phyloP scores from a whole-genome alignment of 2,797 vertebrate genomes.

The Coracias cyanogaster region DNA sequence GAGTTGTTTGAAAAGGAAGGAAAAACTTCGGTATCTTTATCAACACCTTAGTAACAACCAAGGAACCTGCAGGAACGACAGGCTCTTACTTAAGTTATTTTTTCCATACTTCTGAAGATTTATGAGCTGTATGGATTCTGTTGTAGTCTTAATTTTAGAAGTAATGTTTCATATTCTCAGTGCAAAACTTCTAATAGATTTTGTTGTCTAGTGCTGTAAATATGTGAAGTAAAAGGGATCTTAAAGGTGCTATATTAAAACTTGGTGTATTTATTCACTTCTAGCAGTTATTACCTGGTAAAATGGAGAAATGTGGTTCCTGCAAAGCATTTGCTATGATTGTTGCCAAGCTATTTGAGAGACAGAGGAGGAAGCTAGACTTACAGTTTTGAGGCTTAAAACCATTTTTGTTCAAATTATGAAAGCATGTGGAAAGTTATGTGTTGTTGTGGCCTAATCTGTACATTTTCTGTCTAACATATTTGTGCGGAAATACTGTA shows the following conservation, averaged over 20 bases:
- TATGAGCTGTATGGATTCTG: background rate
- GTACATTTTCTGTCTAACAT: background rate
- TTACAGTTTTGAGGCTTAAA: background rate
- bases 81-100: background rate
- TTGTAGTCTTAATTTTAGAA: background rate
- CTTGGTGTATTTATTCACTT: background rate
- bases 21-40: background rate
- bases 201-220: background rate
- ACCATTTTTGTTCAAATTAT: background rate
- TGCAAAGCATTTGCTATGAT: background rate
- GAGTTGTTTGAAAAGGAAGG: background rate
- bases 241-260: background rate
- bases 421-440: background rate
- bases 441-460: background rate
- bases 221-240: background rate
- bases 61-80: background rate
- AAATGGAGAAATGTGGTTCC: background rate
- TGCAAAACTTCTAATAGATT: background rate
- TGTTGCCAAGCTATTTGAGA: background rate
- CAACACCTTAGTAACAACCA: background rate
- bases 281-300: background rate
- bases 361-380: background rate
- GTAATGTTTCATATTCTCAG: background rate
- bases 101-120: background rate
- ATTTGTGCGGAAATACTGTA: background rate